Conservation (phyloP, 2,888 invertebrate species). For the Panzeria rudis region DNA sequence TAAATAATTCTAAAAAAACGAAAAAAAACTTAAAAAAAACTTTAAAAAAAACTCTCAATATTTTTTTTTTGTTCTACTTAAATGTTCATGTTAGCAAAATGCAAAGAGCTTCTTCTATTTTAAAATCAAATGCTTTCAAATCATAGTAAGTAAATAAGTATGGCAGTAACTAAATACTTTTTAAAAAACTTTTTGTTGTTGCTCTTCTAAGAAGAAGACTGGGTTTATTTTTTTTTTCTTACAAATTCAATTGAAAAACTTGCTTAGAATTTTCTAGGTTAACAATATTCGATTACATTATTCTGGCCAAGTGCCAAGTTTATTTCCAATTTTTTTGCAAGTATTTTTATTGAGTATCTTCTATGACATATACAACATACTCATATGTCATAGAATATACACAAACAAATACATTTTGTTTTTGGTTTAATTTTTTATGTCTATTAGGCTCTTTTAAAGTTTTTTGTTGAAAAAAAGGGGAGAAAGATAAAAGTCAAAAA, state of each 20-base stretch:
- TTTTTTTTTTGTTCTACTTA: background rate
- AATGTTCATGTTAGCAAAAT: conserved; percentile 1
- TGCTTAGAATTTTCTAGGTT: conserved; percentile 69
- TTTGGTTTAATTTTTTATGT: conserved; percentile 3
- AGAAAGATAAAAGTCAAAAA: background rate
- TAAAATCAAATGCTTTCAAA: conserved; percentile 22
- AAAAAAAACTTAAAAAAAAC: background rate
- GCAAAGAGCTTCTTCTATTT: conserved; percentile 24
- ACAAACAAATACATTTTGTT: conserved; percentile 32
- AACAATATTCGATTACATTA: conserved; percentile 68
- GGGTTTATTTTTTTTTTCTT: background rate
- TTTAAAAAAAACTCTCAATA: background rate
- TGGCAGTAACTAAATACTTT: conserved; percentile 40
- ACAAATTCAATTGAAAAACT: conserved; percentile 47
- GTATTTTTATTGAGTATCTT: conserved; percentile 16
- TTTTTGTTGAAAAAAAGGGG: background rate
- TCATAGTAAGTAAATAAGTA: conserved; percentile 1
- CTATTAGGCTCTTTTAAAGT: conserved; percentile 2
- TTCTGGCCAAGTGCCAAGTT: conserved; percentile 70
- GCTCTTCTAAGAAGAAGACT: background rate
- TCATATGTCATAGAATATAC: too few species aligned
- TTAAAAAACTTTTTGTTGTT: conserved; percentile 11
- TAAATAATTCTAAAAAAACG: conserved; percentile 1
- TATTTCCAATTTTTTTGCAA: conserved; percentile 31
- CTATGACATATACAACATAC: conserved; percentile 2